Evolutionary conservation across 2,888 invertebrate species (phyloP).

Genomic region (Temnothorax unifasciatus): DNA sequence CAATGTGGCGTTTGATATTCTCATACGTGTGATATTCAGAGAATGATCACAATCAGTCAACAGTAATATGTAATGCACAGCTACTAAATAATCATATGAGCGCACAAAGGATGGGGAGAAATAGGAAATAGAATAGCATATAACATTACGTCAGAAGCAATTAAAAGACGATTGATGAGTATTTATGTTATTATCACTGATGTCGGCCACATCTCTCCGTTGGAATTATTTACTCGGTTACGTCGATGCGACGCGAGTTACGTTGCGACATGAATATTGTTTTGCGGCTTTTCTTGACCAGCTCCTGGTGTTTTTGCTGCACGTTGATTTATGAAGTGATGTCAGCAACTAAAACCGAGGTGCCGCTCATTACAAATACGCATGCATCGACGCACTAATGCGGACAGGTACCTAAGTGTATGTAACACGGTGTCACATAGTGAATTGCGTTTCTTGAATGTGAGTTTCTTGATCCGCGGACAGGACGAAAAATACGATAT

Average conservation of each 20-base stretch:
- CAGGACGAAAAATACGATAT: background rate
- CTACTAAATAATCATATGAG: conserved; percentile 26
- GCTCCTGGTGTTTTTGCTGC: conserved; percentile 61
- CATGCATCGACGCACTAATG: conserved; percentile 64
- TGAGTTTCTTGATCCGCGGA: conserved; percentile 20
- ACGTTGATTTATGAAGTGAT: conserved; percentile 71
- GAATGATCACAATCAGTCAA: background rate
- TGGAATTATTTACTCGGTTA: conserved; percentile 23
- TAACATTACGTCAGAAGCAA: conserved; percentile 32
- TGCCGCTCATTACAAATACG: conserved; percentile 54
- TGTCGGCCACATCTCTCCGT: conserved; percentile 1
- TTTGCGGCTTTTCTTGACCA: conserved; percentile 67
- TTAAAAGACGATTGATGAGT: conserved; percentile 40
- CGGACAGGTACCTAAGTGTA: conserved; percentile 57
- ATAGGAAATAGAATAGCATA: conserved; percentile 39
- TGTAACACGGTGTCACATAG: conserved; percentile 58
- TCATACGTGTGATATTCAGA: background rate
- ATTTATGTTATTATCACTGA: conserved; percentile 12
- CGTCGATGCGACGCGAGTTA: conserved; percentile 37
- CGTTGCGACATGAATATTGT: conserved; percentile 55
- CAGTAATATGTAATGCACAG: background rate
- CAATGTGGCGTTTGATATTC: background rate
- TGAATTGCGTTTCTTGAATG: conserved; percentile 61
- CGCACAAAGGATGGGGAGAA: conserved; percentile 25
- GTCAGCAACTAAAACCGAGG: conserved; percentile 62